Conservation (phyloP, 2,113 vertebrate species). For the Lutjanus erythropterus region DNA sequence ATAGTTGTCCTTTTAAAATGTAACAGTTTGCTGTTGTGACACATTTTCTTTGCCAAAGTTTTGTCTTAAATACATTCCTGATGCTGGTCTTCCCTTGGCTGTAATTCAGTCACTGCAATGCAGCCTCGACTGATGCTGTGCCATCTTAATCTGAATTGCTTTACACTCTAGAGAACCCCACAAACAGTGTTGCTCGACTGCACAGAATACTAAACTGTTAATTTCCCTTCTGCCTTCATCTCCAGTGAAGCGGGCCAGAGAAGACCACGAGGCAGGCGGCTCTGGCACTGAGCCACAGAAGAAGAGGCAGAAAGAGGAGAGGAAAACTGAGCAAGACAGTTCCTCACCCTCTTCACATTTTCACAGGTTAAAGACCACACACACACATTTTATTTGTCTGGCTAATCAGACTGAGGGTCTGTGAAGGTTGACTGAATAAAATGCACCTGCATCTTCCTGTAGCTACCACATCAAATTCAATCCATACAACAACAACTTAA, state of each 20-base stretch:
- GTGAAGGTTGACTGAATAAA: slow-evolving; percentile 1
- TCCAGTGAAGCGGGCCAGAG: slow-evolving; percentile 81
- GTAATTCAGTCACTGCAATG: slow-evolving; percentile 29
- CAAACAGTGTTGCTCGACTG: slow-evolving; percentile 37
- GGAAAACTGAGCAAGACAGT: slow-evolving; percentile 52
- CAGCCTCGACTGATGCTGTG: slow-evolving; percentile 34
- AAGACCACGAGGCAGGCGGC: slow-evolving; percentile 59
- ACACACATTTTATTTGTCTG: background rate
- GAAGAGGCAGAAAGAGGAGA: slow-evolving; percentile 79
- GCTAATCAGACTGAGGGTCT: slow-evolving; percentile 3
- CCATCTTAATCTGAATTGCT: slow-evolving; percentile 32
- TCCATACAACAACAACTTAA: slow-evolving; percentile 18
- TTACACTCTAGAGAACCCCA: slow-evolving; percentile 33
- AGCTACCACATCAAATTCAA: background rate
- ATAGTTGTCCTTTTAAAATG: background rate
- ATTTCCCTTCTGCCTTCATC: slow-evolving; percentile 42
- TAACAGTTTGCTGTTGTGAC: background rate
- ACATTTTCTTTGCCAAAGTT: background rate
- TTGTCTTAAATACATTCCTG: background rate
- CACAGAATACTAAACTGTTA: slow-evolving; percentile 62
- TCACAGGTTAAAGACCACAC: slow-evolving; percentile 66
- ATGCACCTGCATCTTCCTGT: background rate
- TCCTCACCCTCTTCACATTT: slow-evolving; percentile 37
- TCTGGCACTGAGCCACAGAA: slow-evolving; percentile 72
- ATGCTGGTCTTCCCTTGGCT: background rate